Evolutionary conservation across 2,797 vertebrate genomes (phyloP).

Genomic region (Salmo trutta): DNA sequence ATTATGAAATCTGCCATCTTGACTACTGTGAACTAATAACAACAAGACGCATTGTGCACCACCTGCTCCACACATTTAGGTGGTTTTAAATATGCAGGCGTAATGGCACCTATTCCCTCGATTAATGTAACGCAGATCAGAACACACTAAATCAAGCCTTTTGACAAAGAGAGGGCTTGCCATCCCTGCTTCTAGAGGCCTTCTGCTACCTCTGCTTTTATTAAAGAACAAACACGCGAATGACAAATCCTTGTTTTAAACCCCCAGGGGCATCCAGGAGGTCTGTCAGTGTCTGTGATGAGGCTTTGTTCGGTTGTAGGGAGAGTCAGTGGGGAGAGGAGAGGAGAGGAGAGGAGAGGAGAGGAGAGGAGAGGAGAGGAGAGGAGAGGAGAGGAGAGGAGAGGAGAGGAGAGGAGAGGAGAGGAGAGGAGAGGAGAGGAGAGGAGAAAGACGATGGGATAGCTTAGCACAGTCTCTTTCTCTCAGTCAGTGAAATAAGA

Average conservation of each 20-base stretch:
- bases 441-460: neutral
- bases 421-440: neutral
- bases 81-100: constrained; percentile 74
- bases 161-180: constrained; percentile 36
- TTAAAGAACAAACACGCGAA: constrained; percentile 53
- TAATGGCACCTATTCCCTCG: constrained; percentile 70
- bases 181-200: constrained; percentile 33
- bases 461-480: neutral
- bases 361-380: too few species aligned
- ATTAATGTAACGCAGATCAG: constrained; percentile 51
- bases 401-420: too few species aligned
- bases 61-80: constrained; percentile 78
- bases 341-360: too few species aligned
- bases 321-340: neutral
- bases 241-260: constrained; percentile 54
- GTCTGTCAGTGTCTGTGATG: constrained; percentile 40
- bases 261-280: neutral
- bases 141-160: constrained; percentile 31
- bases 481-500: neutral
- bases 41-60: constrained; percentile 78
- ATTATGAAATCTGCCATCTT: constrained; percentile 78
- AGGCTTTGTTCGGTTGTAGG: constrained; percentile 6
- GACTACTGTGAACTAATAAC: constrained; percentile 75
- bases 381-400: too few species aligned
- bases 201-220: constrained; percentile 48